Evolutionary conservation across 2,888 invertebrate species (phyloP), one percentile per base, ranked within the genome.

Genomic region (Lycocerus yunnanus): DNA sequence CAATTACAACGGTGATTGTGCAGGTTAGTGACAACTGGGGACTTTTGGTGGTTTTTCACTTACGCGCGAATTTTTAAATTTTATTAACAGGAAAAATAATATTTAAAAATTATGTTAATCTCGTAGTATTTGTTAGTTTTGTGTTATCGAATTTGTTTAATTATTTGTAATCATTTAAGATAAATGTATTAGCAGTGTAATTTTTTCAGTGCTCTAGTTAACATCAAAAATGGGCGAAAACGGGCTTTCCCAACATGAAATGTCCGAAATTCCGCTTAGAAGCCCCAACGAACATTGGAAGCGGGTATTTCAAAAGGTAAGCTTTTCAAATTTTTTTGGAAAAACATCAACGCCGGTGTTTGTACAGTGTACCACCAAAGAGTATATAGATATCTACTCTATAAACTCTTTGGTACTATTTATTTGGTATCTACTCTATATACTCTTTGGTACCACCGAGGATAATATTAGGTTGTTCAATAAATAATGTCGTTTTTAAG

Each of bases 261-360:
- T 66, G 15, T 61, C 71, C n/a, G 69, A 69, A 66, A 71, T 78
- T 27, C 79, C 79, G n/a, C 67, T 79, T 20, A 58, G 69, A 15
- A 65, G 61, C 15, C 87, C 88, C 11, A 88, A 89, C 84, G 75
- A 77, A 16, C 89, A 89, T 80, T 90, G 89, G 90, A 85, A 88
- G 72, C 84, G 87, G 81, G 87, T 90, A 80, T 90, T 90, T 80
- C 87, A 88, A 79, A 89, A 89, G 87, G 90, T 89, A 86, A 77
- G 76, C 78, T 1, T 2, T 20, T 20, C n/a, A n/a, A n/a, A n/a
- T n/a, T n/a, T n/a, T n/a, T n/a, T n/a, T n/a, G n/a, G n/a, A n/a
- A n/a, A n/a, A n/a, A n/a, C n/a, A n/a, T n/a, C n/a, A n/a, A n/a
- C n/a, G n/a, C n/a, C n/a, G n/a, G n/a, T n/a, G n/a, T n/a, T n/a